Evolutionary conservation across 1,140 invertebrate species (phyloP).

Genomic region (Conus betulinus): DNA sequence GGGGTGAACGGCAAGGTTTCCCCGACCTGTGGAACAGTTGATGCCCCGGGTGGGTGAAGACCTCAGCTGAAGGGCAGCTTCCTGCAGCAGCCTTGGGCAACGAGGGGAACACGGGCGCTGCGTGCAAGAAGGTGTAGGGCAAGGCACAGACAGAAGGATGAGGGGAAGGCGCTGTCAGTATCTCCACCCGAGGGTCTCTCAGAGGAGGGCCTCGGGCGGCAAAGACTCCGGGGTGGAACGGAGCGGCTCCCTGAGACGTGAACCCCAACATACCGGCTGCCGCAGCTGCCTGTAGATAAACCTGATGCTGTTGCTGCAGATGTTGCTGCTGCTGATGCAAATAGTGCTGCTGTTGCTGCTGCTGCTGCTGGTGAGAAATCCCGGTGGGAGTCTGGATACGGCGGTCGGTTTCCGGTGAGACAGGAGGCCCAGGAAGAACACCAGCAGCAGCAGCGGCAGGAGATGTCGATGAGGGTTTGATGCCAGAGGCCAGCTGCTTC

Average conservation of each 20-base stretch:
- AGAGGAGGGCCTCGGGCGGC: neutral
- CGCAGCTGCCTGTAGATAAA: conserved; percentile 15
- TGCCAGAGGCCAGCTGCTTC: conserved; percentile 58
- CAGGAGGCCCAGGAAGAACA: conserved; percentile 18
- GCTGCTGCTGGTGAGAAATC: neutral
- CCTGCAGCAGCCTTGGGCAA: neutral
- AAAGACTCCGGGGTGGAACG: neutral
- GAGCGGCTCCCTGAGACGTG: neutral
- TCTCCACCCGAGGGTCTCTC: neutral
- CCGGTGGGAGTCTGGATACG: neutral
- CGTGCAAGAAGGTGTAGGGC: neutral
- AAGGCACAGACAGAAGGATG: neutral
- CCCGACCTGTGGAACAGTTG: neutral
- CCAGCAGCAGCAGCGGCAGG: neutral
- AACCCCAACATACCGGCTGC: conserved; percentile 21
- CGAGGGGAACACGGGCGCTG: too few species aligned
- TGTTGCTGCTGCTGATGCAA: conserved; percentile 6
- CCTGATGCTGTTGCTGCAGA: conserved; percentile 26
- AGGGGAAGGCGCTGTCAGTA: neutral
- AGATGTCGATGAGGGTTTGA: conserved; percentile 34
- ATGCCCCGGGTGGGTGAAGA: neutral
- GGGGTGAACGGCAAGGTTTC: neutral
- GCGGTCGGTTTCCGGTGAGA: neutral
- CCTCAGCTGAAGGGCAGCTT: neutral
- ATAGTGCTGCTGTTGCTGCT: neutral